Base-by-base conservation (phyloP, 2,888 invertebrate genomes). In the Sesia apiformis region DNA sequence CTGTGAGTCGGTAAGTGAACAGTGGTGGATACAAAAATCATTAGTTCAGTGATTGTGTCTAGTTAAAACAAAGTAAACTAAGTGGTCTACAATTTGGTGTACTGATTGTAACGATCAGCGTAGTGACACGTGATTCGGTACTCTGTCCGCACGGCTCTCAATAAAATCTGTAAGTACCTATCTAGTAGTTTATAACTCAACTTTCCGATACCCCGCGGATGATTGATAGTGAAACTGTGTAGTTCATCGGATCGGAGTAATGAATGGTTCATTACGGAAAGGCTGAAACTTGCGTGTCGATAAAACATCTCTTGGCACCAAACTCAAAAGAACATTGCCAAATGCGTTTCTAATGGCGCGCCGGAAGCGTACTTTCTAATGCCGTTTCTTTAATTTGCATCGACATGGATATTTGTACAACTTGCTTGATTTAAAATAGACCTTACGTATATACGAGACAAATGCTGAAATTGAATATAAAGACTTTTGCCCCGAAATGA, bases 91-190 rank as follows among this genome's bases (percentile, higher is more conserved):
- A 23, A 23, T 46, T n/a, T 3, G 23, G 46, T 46, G 46, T 23
- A 46, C 46, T 8, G 50, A 50, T 59, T 58, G 23, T 23, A 64
- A 66, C 63, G 61, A 55, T 63, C 51, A 71, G 77, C 76, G 76
- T 67, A 71, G 74, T 76, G 76, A 62, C 66, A 70, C 68, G 68
- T 70, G 73, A 64, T 61, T 51, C 54, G 53, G 56, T 52, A 55
- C 59, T 53, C 51, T 56, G 56, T 55, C 49, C 52, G 56, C 57
- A 62, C 58, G 56, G 46, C 59, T 52, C n/a, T 38, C 50, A 23
- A 38, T 7, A 40, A 57, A 59, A 55, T 61, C 49, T 59, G 75
- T 74, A 67, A 74, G 74, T 70, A 65, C 61, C 60, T 60, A 58
- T 38, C 56, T 53, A 58, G 56, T 64, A 59, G 60, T 59, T 63